These are phyloP conservation scores for Nycticryphes semicollaris DNA, from an alignment of 2,113 vertebrate genomes.

Conservation along the genomic window DNA sequence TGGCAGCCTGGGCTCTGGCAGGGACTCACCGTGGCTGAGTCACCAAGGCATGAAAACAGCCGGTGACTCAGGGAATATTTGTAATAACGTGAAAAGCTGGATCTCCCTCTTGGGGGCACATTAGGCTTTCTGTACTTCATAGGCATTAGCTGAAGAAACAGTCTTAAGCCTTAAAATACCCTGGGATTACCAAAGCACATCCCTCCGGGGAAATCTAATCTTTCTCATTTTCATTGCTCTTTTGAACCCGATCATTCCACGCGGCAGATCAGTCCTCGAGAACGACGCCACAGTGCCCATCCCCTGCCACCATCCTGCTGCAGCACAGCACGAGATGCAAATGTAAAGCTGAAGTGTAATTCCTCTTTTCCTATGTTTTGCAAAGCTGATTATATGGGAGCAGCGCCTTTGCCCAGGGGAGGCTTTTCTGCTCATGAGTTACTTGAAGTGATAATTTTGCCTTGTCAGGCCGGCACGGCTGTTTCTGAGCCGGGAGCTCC, in stretches of 20 bases:
- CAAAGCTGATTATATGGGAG: background rate
- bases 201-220: background rate
- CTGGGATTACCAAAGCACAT: background rate
- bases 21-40: background rate
- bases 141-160: background rate
- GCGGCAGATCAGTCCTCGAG: background rate
- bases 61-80: background rate
- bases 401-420: background rate
- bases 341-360: background rate
- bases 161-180: background rate
- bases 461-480: background rate
- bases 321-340: fast-evolving
- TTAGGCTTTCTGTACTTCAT: background rate
- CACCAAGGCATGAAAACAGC: fast-evolving
- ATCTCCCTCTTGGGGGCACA: background rate
- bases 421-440: constrained; percentile 30
- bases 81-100: background rate
- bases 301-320: background rate
- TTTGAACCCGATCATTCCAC: background rate
- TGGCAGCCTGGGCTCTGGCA: background rate
- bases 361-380: background rate
- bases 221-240: background rate
- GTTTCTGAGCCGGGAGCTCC: background rate
- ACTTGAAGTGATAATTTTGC: background rate
- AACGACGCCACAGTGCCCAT: background rate